Evolutionary conservation across 2,113 vertebrate genomes (phyloP), one percentile per base, ranked within the genome.

Genomic region (Sisor rabdophorus): DNA sequence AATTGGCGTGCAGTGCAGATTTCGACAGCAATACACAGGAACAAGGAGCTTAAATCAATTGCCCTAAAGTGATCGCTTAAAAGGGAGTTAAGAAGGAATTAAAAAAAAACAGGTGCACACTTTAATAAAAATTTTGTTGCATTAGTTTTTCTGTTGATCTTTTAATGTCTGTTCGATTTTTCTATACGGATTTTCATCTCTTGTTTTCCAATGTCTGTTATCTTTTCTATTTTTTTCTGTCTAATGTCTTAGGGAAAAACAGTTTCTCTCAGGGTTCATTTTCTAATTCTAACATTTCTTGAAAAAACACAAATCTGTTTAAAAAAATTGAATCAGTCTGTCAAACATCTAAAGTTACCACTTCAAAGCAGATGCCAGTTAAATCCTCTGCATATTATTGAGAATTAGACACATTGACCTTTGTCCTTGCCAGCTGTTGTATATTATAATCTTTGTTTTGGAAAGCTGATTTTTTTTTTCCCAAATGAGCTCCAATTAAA

Each of bases 251-350:
- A 71, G 47, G 28, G 28, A 76, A 76, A 17, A 52, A 79, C 68
- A 79, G 76, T 85, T 76, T 71, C 79, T 79, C 82, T 86, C 85
- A 81, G 84, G 82, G 30, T 86, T 84, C 77, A 78, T 82, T 79
- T 81, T 83, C 55, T 85, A 85, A 79, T 54, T 79, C 11, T n/a
- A 79, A 26, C 65, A 82, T 84, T 72, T 72, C 84, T 75, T 82
- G 4, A 36, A 44, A 64, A 28, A 30, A 52, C 65, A 52, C 6
- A 28, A 63, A 32, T 36, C 40, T 44, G 40, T 76, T 36, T 22
- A 70, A 48, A 32, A n/a, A 54, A 75, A 28, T 1, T 48, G 2
- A 24, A 44, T 22, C 32, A 48, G 71, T 70, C 48, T 64, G 48
- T 82, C 47, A 67, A 30, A 16, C 20, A 61, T 73, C 36, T 13